Evolutionary conservation across 1,140 invertebrate genomes (phyloP), one percentile per base, ranked within the genome.

Genomic region (Ips nitidus): DNA sequence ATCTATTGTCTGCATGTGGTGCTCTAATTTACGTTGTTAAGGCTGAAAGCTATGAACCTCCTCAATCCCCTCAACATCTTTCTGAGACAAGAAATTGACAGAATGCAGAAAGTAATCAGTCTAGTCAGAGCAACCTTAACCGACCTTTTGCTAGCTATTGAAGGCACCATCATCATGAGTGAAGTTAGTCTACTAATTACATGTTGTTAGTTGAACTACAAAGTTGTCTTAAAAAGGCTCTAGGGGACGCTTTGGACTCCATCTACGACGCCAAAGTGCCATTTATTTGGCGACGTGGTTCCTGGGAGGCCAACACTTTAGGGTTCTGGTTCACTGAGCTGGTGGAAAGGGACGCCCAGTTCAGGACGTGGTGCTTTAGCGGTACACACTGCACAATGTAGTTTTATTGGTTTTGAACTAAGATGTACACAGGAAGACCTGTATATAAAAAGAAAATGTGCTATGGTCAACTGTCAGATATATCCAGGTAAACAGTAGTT

Each of bases 271-370:
- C 90, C 0, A 83, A 86, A 69, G 88, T 93, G 38, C 91, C 91
- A 1, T 55, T 57, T 60, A 69, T 84, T 1, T 93, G 91, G 89
- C 82, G 80, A 72, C 82, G 84, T 75, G 86, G 86, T 55, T 93
- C 91, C 4, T 93, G 91, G 91, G 84, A 86, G 71, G 91, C 91
- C 6, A 86, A 87, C n/a, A 88, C 87, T 1, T 81, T 94, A 36
- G 91, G 91, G 60, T 93, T 93, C 81, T 94, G 92, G 92, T 92
- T 91, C 77, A 91, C 90, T 0, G 92, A 94, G 75, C 79, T 93
- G 1, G 79, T 93, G 36, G 90, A 93, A 71, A 81, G 92, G 71
- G 91, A 93, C 77, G 79, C 76, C 39, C 91, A 93, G 76, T 91
- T 91, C 77, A 81, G 83, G 52, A 81, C 74, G 8, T 94, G 92